These are phyloP conservation scores for Coregonus ussuriensis DNA, from an alignment of 2,797 vertebrate species.

Conservation along the genomic window DNA sequence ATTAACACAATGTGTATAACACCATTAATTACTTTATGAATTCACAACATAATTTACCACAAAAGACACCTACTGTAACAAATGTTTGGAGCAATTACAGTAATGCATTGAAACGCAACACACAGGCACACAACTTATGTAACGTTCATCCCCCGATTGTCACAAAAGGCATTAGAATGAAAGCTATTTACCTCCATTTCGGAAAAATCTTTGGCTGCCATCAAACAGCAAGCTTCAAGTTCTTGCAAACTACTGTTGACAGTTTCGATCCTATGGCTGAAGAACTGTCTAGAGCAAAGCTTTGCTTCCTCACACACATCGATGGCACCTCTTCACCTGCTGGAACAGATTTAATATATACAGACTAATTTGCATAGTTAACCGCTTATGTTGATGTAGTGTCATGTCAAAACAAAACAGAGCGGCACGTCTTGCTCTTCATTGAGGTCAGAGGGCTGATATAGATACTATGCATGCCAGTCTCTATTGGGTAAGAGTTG, in stretches of 20 bases:
- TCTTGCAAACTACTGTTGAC: background rate
- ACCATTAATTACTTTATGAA: background rate
- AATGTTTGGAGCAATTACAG: background rate
- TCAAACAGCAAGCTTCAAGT: conserved; percentile 18
- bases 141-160: too few species aligned
- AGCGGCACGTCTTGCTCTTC: too few species aligned
- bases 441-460: too few species aligned
- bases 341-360: background rate
- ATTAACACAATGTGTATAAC: background rate
- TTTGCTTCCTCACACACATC: background rate
- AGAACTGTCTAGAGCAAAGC: background rate
- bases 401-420: too few species aligned
- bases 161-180: too few species aligned
- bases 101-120: too few species aligned
- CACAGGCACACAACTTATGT: too few species aligned
- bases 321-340: background rate
- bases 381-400: too few species aligned
- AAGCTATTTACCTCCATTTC: conserved; percentile 44
- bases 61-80: background rate
- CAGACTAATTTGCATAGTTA: too few species aligned
- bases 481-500: too few species aligned
- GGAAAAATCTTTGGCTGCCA: conserved; percentile 28
- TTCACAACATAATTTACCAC: background rate
- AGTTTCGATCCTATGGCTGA: background rate
- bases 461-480: too few species aligned